Conservation (phyloP, 2,113 vertebrate species). For the Copsychus sechellarum region DNA sequence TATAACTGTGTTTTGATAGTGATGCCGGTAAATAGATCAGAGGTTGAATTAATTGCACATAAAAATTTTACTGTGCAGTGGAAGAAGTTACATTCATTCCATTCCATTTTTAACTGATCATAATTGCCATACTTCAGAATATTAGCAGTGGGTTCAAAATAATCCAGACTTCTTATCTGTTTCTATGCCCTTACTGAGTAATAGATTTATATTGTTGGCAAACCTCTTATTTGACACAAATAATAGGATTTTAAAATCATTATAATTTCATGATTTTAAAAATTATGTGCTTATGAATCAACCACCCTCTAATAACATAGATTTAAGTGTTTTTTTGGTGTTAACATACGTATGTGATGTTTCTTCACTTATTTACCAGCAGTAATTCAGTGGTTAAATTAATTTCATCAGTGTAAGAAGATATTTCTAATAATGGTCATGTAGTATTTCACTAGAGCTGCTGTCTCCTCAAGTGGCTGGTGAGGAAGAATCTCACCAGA, state of each 20-base stretch:
- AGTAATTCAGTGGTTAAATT: not conserved
- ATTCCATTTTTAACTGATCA: not conserved
- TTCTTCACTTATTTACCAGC: not conserved
- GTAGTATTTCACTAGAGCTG: not conserved
- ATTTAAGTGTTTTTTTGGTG: not conserved
- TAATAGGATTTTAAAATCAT: not conserved
- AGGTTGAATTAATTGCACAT: not conserved
- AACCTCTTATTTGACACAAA: not conserved
- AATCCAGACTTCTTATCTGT: not conserved
- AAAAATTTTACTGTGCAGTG: not conserved
- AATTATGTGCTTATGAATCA: not conserved
- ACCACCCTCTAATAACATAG: not conserved
- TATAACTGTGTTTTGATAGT: not conserved
- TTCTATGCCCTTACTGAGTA: not conserved
- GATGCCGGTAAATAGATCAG: not conserved
- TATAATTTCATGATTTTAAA: not conserved
- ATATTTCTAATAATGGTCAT: not conserved
- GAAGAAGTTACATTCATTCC: not conserved
- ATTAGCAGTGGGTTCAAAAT: not conserved
- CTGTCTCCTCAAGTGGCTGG: not conserved
- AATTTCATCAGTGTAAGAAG: not conserved
- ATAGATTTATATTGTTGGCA: not conserved
- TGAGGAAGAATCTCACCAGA: not conserved
- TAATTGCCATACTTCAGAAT: not conserved
- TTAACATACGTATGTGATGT: not conserved